Percentiles rank a stretch among this genome's conserved stretches.
Evolutionary conservation across 2,888 invertebrate species (phyloP).

Genomic region (Dicycla oo): DNA sequence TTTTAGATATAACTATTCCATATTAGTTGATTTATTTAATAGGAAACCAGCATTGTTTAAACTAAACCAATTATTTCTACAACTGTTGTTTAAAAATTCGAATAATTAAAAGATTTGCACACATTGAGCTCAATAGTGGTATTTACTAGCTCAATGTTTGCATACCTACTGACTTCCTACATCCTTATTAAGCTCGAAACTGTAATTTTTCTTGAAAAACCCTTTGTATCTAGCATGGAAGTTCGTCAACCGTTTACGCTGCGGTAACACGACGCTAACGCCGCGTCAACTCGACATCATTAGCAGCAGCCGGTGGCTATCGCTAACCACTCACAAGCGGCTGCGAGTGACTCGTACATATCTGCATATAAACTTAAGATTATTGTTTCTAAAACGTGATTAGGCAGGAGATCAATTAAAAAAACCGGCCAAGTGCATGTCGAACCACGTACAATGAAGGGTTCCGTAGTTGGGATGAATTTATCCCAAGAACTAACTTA

Average conservation of each 20-base stretch:
- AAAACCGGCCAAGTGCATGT: too few species aligned
- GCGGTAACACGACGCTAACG: background rate
- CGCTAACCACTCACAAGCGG: background rate
- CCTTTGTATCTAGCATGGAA: background rate
- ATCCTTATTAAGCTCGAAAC: background rate
- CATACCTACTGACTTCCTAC: background rate
- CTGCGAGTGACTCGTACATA: too few species aligned
- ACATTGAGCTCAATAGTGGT: background rate
- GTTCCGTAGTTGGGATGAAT: too few species aligned
- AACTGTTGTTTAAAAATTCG: constrained; percentile 12
- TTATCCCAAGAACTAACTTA: too few species aligned
- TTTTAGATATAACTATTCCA: background rate
- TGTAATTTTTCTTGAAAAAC: background rate
- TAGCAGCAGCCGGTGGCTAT: background rate
- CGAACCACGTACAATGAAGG: too few species aligned
- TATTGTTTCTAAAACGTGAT: too few species aligned
- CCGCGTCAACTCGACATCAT: background rate
- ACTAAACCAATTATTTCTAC: constrained; percentile 2
- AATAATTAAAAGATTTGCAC: constrained; percentile 2
- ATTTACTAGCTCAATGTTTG: background rate
- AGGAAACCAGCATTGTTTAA: background rate
- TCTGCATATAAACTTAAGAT: too few species aligned
- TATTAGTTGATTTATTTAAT: constrained; percentile 3
- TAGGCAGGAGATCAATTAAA: too few species aligned
- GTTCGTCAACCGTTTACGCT: background rate